Conservation (phyloP, 2,888 invertebrate genomes). For the Eupithecia insigniata region DNA sequence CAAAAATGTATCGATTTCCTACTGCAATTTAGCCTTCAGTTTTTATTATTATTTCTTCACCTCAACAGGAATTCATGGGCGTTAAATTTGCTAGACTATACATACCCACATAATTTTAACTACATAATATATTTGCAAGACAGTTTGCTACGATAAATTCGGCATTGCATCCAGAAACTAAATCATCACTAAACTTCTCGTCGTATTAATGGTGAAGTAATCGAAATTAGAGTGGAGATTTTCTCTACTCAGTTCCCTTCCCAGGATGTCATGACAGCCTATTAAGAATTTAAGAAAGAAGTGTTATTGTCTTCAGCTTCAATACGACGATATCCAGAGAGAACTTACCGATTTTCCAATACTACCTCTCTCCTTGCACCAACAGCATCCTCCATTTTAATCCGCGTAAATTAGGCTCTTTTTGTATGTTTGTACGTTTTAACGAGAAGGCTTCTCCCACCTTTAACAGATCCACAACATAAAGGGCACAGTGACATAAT, state of each 20-base stretch:
- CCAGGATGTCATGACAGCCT: neutral
- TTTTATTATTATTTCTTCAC: neutral
- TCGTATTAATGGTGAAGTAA: slow-evolving; percentile 18
- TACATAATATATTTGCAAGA: neutral
- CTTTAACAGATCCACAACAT: slow-evolving; percentile 80
- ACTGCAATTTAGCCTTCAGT: neutral
- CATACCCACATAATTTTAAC: neutral
- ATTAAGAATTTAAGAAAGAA: neutral
- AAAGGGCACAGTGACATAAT: slow-evolving; percentile 64
- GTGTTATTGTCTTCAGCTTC: slow-evolving; percentile 7
- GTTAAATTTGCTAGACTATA: neutral
- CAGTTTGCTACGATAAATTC: neutral
- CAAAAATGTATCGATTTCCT: neutral
- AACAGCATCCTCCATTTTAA: slow-evolving; percentile 46
- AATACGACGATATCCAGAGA: slow-evolving; percentile 19
- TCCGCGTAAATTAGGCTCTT: slow-evolving; percentile 51
- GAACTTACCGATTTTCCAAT: slow-evolving; percentile 58
- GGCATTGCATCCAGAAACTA: neutral
- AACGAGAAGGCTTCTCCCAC: slow-evolving; percentile 64
- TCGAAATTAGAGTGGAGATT: neutral
- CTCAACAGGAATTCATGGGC: neutral
- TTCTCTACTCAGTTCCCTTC: neutral
- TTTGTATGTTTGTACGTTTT: slow-evolving; percentile 51
- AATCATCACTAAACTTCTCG: slow-evolving; percentile 1
- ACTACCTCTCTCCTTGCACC: slow-evolving; percentile 52